Evolutionary conservation across 2,888 invertebrate species (phyloP).

Genomic region (Griposia aprilina): DNA sequence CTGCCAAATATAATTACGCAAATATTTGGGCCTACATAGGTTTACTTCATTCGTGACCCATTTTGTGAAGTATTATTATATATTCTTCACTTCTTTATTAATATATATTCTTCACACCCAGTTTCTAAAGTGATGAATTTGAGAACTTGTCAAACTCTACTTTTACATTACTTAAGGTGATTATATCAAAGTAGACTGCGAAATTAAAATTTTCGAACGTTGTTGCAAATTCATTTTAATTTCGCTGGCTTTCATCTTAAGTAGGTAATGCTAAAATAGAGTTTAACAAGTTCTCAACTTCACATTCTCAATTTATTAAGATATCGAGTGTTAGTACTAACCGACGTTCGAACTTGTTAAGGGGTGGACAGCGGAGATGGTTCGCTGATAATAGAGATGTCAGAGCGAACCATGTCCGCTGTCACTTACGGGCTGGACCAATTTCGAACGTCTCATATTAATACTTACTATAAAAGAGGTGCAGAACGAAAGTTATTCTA

Average conservation of each 20-base stretch:
- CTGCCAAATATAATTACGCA: constrained; percentile 7
- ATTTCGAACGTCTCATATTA: not conserved
- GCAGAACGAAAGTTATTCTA: not conserved
- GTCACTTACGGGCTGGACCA: not conserved
- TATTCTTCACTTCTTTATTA: constrained; percentile 1
- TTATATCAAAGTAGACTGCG: not conserved
- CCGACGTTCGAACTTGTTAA: not conserved
- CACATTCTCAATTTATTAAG: too few relatives aligned
- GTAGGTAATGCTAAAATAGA: not conserved
- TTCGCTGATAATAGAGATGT: not conserved
- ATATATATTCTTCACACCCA: not conserved
- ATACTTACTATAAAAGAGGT: not conserved
- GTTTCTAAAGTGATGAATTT: not conserved
- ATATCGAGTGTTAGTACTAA: not conserved
- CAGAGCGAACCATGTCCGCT: not conserved
- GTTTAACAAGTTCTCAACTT: not conserved
- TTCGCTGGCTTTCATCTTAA: not conserved
- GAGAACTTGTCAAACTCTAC: not conserved
- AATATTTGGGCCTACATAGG: not conserved
- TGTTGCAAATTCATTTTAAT: too few relatives aligned
- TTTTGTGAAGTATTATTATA: not conserved
- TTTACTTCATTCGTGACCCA: not conserved
- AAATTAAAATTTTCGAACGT: not conserved
- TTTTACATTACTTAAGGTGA: not conserved
- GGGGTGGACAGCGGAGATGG: too few relatives aligned